Base-by-base conservation (phyloP, 2,797 vertebrate genomes). In the Rallus crepitans region DNA sequence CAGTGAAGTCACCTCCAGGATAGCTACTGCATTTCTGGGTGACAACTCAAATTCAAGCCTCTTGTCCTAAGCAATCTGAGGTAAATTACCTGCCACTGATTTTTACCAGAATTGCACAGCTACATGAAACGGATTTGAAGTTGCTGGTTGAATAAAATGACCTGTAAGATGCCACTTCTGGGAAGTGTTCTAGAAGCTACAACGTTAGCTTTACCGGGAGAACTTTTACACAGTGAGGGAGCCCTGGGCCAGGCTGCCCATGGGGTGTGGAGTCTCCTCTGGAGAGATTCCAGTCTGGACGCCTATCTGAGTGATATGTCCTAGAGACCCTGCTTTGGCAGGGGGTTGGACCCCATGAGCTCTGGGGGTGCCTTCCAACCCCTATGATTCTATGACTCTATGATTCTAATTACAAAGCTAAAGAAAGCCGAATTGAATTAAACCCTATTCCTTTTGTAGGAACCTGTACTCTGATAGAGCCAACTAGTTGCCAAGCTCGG, bases 91-190 rank as follows among this genome's bases (percentile, higher is more conserved):
- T 6, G 20, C 20, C 57, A 42, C 5, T 23, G 21, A 39, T 30
- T 84, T 77, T 52, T 63, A 40, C 9, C 31, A 27, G 45, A 61
- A 56, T 31, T 31, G 42, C 0, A 6, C 4, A 33, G 7, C 28
- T 39, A 33, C 23, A 78, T 4, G 20, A 82, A 39, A 24, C 16
- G 0, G 14, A 61, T 33, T 9, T 23, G 11, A 55, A 55, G 17
- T 18, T 65, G 27, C 39, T 6, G 5, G 59, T 59, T 64, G 27
- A 76, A 15, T 40, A 48, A 71, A 71, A 42, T 48, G 16, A 60
- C 6, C 11, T 14, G 11, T 0, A 12, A 66, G 18, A 48, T 19
- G 12, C 4, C 14, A 9, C 6, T 61, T 50, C 24, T 50, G 24
- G 20, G 20, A 50, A 50, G 48, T 14, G 8, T 45, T 45, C 42